These are phyloP conservation scores for Dasyurus viverrinus DNA, from an alignment of 2,113 vertebrate species.

Conservation along the genomic window DNA sequence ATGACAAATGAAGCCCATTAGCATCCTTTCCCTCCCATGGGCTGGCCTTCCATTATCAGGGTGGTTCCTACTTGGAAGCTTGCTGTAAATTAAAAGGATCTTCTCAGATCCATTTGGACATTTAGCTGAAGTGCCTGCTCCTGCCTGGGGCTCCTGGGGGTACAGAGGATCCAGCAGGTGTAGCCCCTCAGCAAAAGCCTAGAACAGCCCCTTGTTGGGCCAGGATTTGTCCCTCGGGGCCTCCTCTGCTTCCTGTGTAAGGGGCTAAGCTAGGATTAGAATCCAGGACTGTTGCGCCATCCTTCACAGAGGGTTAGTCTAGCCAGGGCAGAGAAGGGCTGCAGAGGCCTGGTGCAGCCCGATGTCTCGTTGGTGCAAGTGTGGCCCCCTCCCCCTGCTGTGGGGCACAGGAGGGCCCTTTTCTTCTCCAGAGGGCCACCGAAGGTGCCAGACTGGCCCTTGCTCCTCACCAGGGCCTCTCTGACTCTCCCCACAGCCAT, in stretches of 20 bases:
- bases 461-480: constrained; percentile 7
- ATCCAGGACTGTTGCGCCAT: background rate
- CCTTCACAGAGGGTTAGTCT: background rate
- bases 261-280: constrained; percentile 4
- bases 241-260: background rate
- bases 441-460: too few species aligned
- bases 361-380: background rate
- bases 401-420: background rate
- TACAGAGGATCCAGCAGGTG: constrained; percentile 16
- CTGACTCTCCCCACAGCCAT: constrained; percentile 51
- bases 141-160: constrained; percentile 28
- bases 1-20: background rate
- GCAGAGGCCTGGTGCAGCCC: too few species aligned
- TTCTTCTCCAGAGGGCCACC: too few species aligned
- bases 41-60: background rate
- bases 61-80: constrained; percentile 2
- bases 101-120: constrained; percentile 8
- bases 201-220: background rate
- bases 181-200: background rate
- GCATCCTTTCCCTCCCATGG: background rate
- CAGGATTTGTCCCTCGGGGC: background rate
- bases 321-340: background rate
- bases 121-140: background rate
- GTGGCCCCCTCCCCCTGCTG: background rate
- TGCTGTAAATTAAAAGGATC: constrained; percentile 23